These are phyloP conservation scores for Drosophila micromelanica DNA, from an alignment of 1,140 invertebrate species.

Conservation along the genomic window DNA sequence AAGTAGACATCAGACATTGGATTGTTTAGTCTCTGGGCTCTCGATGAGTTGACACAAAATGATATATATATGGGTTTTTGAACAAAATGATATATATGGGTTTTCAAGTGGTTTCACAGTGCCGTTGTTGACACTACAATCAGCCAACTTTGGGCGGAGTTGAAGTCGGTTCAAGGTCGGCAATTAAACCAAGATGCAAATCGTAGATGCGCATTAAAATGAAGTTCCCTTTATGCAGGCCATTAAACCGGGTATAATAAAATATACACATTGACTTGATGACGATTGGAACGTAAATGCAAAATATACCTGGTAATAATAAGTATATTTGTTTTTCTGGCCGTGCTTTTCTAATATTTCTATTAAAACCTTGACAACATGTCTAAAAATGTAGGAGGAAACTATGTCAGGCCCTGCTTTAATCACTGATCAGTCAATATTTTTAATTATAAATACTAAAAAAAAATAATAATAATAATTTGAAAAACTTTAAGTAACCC, in stretches of 20 bases:
- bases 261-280: background rate
- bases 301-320: too few relatives aligned
- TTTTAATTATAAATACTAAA: too few relatives aligned
- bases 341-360: too few relatives aligned
- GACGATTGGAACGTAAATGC: background rate
- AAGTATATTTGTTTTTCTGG: too few relatives aligned
- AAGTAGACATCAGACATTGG: conserved; percentile 52
- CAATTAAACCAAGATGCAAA: background rate
- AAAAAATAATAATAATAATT: too few relatives aligned
- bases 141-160: conserved; percentile 2
- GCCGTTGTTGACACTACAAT: conserved; percentile 21
- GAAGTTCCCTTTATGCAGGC: background rate
- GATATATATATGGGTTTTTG: conserved; percentile 51
- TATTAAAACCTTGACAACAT: too few relatives aligned
- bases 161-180: conserved; percentile 2
- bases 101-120: conserved; percentile 35
- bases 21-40: background rate
- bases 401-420: too few relatives aligned
- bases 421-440: too few relatives aligned
- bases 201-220: conserved; percentile 1
- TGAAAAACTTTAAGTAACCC: too few relatives aligned
- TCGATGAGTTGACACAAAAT: conserved; percentile 56
- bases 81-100: conserved; percentile 53
- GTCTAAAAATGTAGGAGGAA: too few relatives aligned
- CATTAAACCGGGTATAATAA: background rate